Percentiles rank a stretch among this genome's conserved stretches.
These are phyloP conservation scores for Erannis defoliaria DNA, from an alignment of 2,888 invertebrate species.

Conservation along the genomic window DNA sequence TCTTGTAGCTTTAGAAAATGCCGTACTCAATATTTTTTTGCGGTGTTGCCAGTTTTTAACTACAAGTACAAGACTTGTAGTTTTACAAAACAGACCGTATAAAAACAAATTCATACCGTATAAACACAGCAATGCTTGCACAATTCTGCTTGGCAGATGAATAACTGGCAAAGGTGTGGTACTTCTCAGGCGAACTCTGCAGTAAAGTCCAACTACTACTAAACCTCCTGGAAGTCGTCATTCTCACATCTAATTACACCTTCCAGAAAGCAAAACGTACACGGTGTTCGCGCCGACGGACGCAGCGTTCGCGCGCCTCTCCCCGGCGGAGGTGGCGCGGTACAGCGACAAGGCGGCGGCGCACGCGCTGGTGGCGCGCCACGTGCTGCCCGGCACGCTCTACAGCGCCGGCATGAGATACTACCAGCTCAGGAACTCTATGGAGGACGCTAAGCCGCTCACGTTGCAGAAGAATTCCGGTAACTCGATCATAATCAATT, in stretches of 20 bases:
- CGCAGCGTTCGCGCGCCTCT: slow-evolving; percentile 90
- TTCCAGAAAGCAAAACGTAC: slow-evolving; percentile 92
- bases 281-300: slow-evolving; percentile 95
- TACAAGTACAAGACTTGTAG: too few species aligned
- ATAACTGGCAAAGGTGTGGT: too few species aligned
- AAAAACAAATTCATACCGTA: too few species aligned
- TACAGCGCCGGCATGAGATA: slow-evolving; percentile 96
- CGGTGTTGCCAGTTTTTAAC: too few species aligned
- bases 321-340: slow-evolving; percentile 87
- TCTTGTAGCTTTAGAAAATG: too few species aligned
- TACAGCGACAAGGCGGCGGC: slow-evolving; percentile 89
- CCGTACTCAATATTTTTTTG: too few species aligned
- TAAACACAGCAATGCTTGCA: too few species aligned
- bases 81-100: too few species aligned
- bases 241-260: not conserved
- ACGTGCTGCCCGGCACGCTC: slow-evolving; percentile 91
- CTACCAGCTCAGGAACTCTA: slow-evolving; percentile 93
- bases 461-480: slow-evolving; percentile 93
- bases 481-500: slow-evolving; percentile 60
- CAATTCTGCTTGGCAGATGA: too few species aligned
- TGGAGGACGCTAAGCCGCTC: slow-evolving; percentile 91
- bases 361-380: slow-evolving; percentile 91
- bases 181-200: too few species aligned
- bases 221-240: too few species aligned
- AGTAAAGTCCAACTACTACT: too few species aligned